These are phyloP conservation scores for Herminia tarsipennalis DNA, from an alignment of 2,888 invertebrate species.

Conservation along the genomic window DNA sequence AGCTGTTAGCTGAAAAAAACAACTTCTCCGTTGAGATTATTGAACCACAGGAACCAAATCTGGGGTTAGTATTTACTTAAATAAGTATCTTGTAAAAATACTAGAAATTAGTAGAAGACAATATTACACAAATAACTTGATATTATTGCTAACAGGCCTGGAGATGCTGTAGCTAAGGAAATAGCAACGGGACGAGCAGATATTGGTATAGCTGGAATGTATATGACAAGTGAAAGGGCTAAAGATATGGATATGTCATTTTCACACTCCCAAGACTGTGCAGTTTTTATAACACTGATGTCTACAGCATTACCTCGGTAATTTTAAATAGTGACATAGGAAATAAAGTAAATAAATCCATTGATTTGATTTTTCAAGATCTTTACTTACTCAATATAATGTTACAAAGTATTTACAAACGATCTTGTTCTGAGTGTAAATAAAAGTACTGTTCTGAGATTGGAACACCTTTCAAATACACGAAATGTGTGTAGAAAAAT, in stretches of 20 bases:
- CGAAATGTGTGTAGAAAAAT: too few relatives aligned
- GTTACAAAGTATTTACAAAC: too few relatives aligned
- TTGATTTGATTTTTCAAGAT: too few relatives aligned
- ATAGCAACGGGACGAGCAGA: constrained; percentile 85
- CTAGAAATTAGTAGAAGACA: too few relatives aligned
- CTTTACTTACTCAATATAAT: too few relatives aligned
- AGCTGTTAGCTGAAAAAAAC: constrained; percentile 86
- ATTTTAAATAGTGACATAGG: neutral
- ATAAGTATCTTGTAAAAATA: neutral
- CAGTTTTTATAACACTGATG: constrained; percentile 90
- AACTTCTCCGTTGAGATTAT: constrained; percentile 90
- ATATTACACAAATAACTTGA: too few relatives aligned
- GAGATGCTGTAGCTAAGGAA: constrained; percentile 86
- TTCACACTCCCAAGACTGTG: constrained; percentile 91
- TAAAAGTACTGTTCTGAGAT: too few relatives aligned
- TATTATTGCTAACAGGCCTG: constrained; percentile 70
- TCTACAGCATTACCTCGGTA: constrained; percentile 92
- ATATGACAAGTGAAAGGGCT: constrained; percentile 85
- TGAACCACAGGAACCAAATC: constrained; percentile 80
- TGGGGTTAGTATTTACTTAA: constrained; percentile 55
- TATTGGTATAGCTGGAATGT: constrained; percentile 90
- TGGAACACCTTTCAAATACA: too few relatives aligned
- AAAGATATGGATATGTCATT: constrained; percentile 86
- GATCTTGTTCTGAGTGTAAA: too few relatives aligned
- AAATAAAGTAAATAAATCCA: too few relatives aligned